Conservation (phyloP, 2,113 vertebrate genomes). For the Probosciger aterrimus region DNA sequence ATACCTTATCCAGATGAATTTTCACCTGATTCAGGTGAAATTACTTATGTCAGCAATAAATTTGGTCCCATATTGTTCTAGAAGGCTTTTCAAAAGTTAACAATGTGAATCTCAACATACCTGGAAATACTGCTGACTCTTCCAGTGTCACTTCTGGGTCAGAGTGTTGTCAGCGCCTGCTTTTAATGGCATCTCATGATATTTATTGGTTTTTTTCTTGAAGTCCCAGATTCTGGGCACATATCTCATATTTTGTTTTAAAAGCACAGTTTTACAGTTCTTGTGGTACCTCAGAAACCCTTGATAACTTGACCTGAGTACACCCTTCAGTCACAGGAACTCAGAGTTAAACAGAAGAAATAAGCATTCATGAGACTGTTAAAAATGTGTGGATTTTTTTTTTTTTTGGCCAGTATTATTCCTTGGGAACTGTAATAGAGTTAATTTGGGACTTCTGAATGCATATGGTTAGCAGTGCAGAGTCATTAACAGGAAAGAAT, state of each 20-base stretch:
- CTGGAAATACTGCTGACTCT: not conserved
- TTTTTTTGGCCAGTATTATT: not conserved
- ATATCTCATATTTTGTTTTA: not conserved
- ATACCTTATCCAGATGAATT: not conserved
- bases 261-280: not conserved
- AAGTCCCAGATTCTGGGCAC: not conserved
- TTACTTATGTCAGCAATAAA: not conserved
- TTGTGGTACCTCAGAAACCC: not conserved
- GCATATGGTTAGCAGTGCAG: not conserved
- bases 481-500: not conserved
- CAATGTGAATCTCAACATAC: not conserved
- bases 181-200: conserved; percentile 23
- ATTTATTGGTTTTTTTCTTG: not conserved
- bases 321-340: not conserved
- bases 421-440: not conserved
- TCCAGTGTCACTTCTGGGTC: conserved; percentile 16
- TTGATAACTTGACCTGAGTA: not conserved
- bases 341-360: conserved; percentile 3
- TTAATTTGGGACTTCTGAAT: not conserved
- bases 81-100: not conserved
- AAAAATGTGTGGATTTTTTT: not conserved
- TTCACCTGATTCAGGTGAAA: not conserved
- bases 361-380: not conserved
- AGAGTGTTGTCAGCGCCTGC: not conserved
- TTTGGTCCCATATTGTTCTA: not conserved